Evolutionary conservation across 2,797 vertebrate genomes (phyloP), one percentile per base, ranked within the genome.

Genomic region (Myoxocephalus aenaeus): DNA sequence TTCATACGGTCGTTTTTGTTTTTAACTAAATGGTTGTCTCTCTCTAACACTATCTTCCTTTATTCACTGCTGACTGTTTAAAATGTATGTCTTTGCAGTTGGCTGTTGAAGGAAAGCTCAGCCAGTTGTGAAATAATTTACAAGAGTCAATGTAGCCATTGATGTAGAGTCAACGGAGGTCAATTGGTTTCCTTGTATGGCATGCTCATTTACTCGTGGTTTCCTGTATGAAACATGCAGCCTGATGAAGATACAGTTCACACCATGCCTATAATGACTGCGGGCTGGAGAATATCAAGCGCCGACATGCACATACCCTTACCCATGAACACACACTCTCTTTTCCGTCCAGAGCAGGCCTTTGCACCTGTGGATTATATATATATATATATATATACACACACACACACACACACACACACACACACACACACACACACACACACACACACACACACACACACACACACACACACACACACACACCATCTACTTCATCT

Each of bases 361-460:
- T 53, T 72, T 92, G 94, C 95, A 95, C 94, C 95, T 95, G 94
- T 95, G 90, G 93, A 94, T 92, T 83, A 86, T 32, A 75, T 65
- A 76, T 71, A 73, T 59, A 48, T 59, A 56, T 59, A 70, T 57
- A 74, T 38, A 73, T 53, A 65, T 70, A 56, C 17, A 68, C 61
- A 68, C 68, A 76, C 73, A 73, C 63, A 48, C 63, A 56, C 63
- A 70, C 59, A 78, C 72, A 74, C 44, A 73, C 57, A 65, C 72
- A 56, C 17, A 68, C 61, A 68, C 40, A 68, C 50, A 73, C 57
- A 34, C 42, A 74, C 57, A 40, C 71, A 80, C 65, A 68, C 70
- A 74, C 65, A 36, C 29, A 54, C 58, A 65, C 51, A 62, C 32
- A 58, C 57, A 13, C 17, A 44, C 25, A 32, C 61, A 68, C 44